A percentile compares a stretch with the other conserved stretches of the same genome.
Conservation (phyloP, 1,140 invertebrate genomes). For the Nebria ingens region DNA sequence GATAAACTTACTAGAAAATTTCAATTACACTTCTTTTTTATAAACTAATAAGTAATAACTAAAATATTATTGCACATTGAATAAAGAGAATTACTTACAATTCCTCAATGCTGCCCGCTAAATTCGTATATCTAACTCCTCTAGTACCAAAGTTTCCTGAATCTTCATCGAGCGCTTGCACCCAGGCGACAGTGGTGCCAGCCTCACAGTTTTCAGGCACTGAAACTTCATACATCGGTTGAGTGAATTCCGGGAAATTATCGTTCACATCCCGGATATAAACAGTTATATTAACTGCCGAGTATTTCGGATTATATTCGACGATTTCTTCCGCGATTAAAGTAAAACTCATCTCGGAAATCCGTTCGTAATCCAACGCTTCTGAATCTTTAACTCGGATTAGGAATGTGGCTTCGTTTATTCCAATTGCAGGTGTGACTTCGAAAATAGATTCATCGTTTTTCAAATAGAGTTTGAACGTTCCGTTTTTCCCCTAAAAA, state of each 20-base stretch:
- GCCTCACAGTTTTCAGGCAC: slow-evolving; percentile 73
- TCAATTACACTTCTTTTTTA: no score
- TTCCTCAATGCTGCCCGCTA: slow-evolving; percentile 70
- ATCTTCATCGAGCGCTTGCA: slow-evolving; percentile 74
- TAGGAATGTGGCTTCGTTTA: slow-evolving; percentile 87
- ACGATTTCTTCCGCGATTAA: slow-evolving; percentile 77
- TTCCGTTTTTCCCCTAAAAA: slow-evolving; percentile 90
- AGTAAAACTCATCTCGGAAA: slow-evolving; percentile 70
- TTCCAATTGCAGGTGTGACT: slow-evolving; percentile 74
- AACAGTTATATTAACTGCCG: slow-evolving; percentile 68
- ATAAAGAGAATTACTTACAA: slow-evolving; percentile 59
- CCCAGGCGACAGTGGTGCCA: slow-evolving; percentile 71
- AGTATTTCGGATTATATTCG: slow-evolving; percentile 56
- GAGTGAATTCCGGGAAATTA: slow-evolving; percentile 82
- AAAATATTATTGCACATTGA: no score
- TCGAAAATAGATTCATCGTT: slow-evolving; percentile 78
- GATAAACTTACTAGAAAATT: no score
- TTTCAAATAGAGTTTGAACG: slow-evolving; percentile 72
- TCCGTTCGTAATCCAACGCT: slow-evolving; percentile 76
- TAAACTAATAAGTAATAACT: no score
- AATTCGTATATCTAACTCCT: slow-evolving; percentile 77
- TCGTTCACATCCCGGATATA: slow-evolving; percentile 87
- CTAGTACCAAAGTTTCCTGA: slow-evolving; percentile 75
- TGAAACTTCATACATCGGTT: slow-evolving; percentile 64
- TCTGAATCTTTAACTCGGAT: slow-evolving; percentile 78